phyloP scores from a whole-genome alignment of 1,140 invertebrate genomes.

The Sinella curviseta region DNA sequence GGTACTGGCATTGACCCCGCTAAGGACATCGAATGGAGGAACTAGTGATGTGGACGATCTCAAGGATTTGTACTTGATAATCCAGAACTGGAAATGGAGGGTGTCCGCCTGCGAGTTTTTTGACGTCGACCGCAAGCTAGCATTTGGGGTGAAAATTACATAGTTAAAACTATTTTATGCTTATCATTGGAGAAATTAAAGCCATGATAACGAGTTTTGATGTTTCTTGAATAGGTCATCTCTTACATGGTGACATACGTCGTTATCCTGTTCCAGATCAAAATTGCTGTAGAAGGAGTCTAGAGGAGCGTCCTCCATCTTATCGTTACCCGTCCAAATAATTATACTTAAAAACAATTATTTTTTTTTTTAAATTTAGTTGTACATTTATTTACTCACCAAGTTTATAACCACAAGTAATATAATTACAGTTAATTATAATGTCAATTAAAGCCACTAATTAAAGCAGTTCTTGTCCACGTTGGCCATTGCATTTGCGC shows the following conservation, averaged over 20 bases:
- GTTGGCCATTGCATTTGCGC: no score
- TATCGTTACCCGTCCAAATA: no score
- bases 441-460: no score
- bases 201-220: no score
- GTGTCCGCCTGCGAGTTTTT: not conserved
- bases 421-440: no score
- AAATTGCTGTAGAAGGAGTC: not conserved
- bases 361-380: no score
- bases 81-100: not conserved
- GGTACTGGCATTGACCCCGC: not conserved
- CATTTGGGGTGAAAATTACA: not conserved
- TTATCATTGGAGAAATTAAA: not conserved
- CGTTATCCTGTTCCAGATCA: not conserved
- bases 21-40: no score
- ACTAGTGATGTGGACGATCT: not conserved
- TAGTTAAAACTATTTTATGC: not conserved
- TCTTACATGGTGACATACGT: not conserved
- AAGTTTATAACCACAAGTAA: no score
- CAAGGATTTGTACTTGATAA: not conserved
- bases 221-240: not conserved
- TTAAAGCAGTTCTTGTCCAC: no score
- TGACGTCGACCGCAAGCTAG: not conserved
- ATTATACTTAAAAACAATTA: no score
- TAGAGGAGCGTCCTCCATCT: no score
- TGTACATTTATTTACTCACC: no score